These are phyloP conservation scores for Pteronotus mesoamericanus DNA, from an alignment of 2,797 vertebrate genomes.

Conservation along the genomic window DNA sequence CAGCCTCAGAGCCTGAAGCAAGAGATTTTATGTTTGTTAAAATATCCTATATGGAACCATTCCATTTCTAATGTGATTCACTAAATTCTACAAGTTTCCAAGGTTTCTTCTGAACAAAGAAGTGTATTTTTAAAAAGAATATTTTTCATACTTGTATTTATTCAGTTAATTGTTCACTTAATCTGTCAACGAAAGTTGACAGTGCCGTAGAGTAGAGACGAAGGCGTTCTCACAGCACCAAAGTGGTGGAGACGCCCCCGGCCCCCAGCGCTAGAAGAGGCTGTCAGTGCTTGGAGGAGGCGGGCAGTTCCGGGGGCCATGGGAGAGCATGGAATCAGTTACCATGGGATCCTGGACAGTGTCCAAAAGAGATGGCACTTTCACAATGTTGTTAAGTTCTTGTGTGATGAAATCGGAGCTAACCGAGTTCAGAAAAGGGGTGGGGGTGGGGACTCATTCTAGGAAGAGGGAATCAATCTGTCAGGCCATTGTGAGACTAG, in stretches of 20 bases:
- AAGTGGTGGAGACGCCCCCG: rapidly evolving
- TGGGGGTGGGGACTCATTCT: background rate
- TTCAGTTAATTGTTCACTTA: background rate
- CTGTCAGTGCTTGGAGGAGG: background rate
- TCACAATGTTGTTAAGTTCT: background rate
- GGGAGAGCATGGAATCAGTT: no score
- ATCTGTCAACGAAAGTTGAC: background rate
- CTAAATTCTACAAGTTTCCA: background rate
- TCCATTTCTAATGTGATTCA: background rate
- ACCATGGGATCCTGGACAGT: background rate
- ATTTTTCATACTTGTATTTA: background rate
- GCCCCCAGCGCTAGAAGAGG: rapidly evolving
- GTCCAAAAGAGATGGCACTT: background rate
- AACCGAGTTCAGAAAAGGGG: background rate
- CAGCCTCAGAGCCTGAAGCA: background rate
- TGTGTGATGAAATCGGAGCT: background rate
- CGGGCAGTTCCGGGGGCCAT: background rate
- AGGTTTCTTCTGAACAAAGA: background rate
- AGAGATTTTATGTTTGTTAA: constrained; percentile 19
- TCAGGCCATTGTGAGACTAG: background rate
- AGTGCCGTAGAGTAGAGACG: no score
- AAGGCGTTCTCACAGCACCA: rapidly evolving
- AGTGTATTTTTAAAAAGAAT: background rate
- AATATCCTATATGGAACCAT: constrained; percentile 3
- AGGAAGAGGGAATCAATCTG: background rate